Base-by-base conservation (phyloP, 2,888 invertebrate genomes). In the Zeuzera pyrina region DNA sequence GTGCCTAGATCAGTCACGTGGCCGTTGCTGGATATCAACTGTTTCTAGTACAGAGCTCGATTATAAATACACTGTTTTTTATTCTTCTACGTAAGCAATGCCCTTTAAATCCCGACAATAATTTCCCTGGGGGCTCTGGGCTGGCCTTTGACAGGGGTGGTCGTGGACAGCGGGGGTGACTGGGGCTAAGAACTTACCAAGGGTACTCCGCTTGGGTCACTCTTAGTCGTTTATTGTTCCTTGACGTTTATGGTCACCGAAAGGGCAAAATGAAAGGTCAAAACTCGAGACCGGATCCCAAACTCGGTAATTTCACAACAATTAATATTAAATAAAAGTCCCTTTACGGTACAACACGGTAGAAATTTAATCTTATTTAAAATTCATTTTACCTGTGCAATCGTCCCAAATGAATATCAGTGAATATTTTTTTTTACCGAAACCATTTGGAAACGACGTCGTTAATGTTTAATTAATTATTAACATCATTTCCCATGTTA, bases 31-130 rank as follows among this genome's bases (percentile, higher is more conserved):
- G 68, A 76, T 71, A 61, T 60, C 61, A 58, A 52, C 57, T 52
- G 56, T 55, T 52, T 47, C 56, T 48, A 56, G 54, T 58, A 56
- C 63, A 57, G 36, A 60, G 60, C 50, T 68, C 60, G 64, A 71
- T 71, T 71, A 70, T 62, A 69, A 66, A 61, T 68, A 67, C 60
- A 62, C 63, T 70, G 74, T 78, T 51, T 51, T 79, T 79, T 78
- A 61, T 76, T 66, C 61, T 62, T 78, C 57, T 51, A 55, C 69
- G 69, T 68, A 71, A 76, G 76, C 70, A 69, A 62, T 77, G 78
- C 81, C 84, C 84, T 84, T 83, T 83, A 84, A 84, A 84, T 78
- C 83, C 83, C 73, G 74, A 77, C 81, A 76, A 83, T 84, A 79
- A 84, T 84, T 84, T 84, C 84, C 84, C 84, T 43, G 31, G 84